These are phyloP conservation scores for Numida meleagris DNA, from an alignment of 2,113 vertebrate species.

Conservation along the genomic window DNA sequence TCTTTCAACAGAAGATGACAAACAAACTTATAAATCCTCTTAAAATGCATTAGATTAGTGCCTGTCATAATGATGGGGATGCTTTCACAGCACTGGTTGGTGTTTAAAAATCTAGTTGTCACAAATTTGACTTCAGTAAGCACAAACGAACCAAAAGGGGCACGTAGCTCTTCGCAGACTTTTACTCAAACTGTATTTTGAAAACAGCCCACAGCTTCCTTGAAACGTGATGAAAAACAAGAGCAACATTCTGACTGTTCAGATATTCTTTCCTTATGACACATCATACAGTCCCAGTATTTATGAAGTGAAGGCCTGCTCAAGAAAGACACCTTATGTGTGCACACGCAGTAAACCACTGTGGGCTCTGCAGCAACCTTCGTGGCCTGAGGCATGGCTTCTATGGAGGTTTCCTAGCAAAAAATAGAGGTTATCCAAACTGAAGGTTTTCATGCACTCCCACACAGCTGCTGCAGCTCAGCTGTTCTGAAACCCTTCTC, in stretches of 20 bases:
- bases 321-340: fast-evolving
- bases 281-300: fast-evolving
- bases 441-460: not conserved
- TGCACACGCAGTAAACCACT: not conserved
- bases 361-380: not conserved
- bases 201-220: not conserved
- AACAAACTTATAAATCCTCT: not conserved
- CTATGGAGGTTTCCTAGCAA: not conserved
- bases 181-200: not conserved
- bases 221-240: not conserved
- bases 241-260: not conserved
- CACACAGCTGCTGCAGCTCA: fast-evolving
- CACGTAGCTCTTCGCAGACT: not conserved
- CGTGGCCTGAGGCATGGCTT: not conserved
- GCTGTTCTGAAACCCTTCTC: not conserved
- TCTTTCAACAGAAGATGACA: not conserved
- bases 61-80: not conserved
- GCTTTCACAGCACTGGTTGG: not conserved
- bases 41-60: not conserved
- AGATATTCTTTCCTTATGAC: fast-evolving
- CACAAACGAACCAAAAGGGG: not conserved
- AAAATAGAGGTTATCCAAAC: not conserved
- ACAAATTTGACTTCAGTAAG: not conserved
- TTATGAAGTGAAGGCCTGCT: not conserved
- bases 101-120: not conserved